Evolutionary conservation across 2,797 vertebrate genomes (phyloP).

Genomic region (Odontamblyopus lacepedii): DNA sequence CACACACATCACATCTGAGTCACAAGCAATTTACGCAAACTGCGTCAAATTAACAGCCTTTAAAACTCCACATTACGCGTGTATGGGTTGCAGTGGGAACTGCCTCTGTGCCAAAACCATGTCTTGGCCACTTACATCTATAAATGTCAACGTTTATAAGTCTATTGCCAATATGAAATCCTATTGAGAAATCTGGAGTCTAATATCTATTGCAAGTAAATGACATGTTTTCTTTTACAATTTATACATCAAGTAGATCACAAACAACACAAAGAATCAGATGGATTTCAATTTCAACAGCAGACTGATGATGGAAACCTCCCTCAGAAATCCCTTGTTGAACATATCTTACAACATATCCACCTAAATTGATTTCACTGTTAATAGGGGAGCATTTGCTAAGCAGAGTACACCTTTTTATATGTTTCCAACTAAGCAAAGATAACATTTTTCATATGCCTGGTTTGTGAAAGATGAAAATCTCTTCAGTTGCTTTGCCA

Average conservation of each 20-base stretch:
- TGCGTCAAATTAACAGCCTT: constrained; percentile 47
- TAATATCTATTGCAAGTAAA: background rate
- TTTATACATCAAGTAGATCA: constrained; percentile 5
- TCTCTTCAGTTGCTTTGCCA: constrained; percentile 26
- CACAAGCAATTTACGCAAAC: constrained; percentile 33
- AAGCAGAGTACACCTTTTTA: constrained; percentile 40
- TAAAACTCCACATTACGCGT: constrained; percentile 54
- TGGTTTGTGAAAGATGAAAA: constrained; percentile 43
- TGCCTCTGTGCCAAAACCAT: constrained; percentile 36
- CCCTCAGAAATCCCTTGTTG: constrained; percentile 2
- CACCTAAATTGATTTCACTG: constrained; percentile 57
- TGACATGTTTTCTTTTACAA: background rate
- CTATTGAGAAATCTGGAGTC: background rate
- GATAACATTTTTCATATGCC: constrained; percentile 8
- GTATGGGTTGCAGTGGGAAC: constrained; percentile 38
- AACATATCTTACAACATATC: constrained; percentile 25
- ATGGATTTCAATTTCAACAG: background rate
- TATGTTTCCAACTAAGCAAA: constrained; percentile 43
- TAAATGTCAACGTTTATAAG: constrained; percentile 38
- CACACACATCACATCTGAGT: constrained; percentile 45
- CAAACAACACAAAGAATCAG: background rate
- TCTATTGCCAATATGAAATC: constrained; percentile 6
- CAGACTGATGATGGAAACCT: background rate
- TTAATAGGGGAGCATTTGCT: constrained; percentile 48
- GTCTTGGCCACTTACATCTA: constrained; percentile 43